Evolutionary conservation across 2,113 vertebrate genomes (phyloP), one percentile per base, ranked within the genome.

Genomic region (Motacilla alba): DNA sequence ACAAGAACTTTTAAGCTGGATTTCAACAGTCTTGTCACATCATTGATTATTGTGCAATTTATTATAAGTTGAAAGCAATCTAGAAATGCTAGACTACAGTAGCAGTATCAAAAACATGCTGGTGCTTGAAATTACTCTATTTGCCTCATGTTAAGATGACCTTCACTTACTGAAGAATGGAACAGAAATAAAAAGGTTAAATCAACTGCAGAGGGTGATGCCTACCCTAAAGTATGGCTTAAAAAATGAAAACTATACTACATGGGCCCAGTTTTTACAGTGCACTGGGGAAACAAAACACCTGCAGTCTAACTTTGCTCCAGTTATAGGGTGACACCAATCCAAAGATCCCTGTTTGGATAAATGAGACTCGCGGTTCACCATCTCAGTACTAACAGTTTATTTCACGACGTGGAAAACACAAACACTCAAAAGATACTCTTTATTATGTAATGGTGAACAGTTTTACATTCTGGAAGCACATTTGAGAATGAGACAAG

Each of bases 321-420:
- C 13, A 23, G 17, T 9, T 70, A 43, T 12, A 15, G 13, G 9
- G 1, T 64, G 14, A 50, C 24, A 64, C 1, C 4, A 64, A 52
- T 35, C 13, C 59, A 35, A 69, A 83, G 19, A 39, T 20, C 33
- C 31, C 7, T 39, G 33, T 8, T 70, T 12, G 58, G 22, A 55
- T 50, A 91, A 87, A 67, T n/a, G 23, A 70, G 56, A 41, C 6
- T 13, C 8, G 2, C 27, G 17, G 10, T 82, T 26, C 15, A 64
- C 1, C n/a, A 64, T 50, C 7, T 11, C 39, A 55, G 24, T 0
- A 0, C 11, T 55, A 55, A 30, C 6, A 33, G 13, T 62, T 87
- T 63, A 46, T 59, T 67, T 56, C 23, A 23, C 0, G 2, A 11
- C 1, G 1, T 26, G 8, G 37, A 59, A 78, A 67, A 66, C 24